phyloP scores from a whole-genome alignment of 2,797 vertebrate species.

The Anomalospiza imberbis region DNA sequence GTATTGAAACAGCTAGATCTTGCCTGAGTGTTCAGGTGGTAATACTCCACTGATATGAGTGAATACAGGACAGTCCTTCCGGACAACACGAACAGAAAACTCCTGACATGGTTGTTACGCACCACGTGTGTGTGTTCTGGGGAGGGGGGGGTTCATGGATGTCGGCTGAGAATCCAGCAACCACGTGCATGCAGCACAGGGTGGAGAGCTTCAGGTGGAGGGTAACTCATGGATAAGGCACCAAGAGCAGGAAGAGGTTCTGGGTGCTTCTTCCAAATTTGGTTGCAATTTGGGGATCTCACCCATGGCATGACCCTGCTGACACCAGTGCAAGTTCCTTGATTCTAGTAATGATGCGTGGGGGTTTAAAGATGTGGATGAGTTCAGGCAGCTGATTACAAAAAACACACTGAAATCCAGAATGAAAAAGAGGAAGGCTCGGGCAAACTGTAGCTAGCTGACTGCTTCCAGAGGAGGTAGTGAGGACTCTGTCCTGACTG shows the following conservation, averaged over 20 bases:
- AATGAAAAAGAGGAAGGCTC: neutral
- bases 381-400: neutral
- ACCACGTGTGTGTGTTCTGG: neutral
- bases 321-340: neutral
- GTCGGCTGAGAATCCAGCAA: neutral
- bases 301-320: neutral
- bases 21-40: neutral
- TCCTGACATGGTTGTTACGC: neutral
- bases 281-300: neutral
- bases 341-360: neutral
- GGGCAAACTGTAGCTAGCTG: neutral
- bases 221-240: neutral
- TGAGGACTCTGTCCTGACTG: neutral
- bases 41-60: neutral
- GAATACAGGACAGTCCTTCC: neutral
- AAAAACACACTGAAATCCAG: neutral
- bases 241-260: neutral
- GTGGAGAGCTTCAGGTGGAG: rapidly evolving
- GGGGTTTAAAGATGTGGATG: neutral
- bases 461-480: neutral
- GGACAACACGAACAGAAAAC: neutral
- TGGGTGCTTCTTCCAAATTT: neutral
- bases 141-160: neutral
- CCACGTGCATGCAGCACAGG: rapidly evolving
- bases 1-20: neutral